These are phyloP conservation scores for Adelphocoris suturalis DNA, from an alignment of 2,888 invertebrate genomes.

Conservation along the genomic window DNA sequence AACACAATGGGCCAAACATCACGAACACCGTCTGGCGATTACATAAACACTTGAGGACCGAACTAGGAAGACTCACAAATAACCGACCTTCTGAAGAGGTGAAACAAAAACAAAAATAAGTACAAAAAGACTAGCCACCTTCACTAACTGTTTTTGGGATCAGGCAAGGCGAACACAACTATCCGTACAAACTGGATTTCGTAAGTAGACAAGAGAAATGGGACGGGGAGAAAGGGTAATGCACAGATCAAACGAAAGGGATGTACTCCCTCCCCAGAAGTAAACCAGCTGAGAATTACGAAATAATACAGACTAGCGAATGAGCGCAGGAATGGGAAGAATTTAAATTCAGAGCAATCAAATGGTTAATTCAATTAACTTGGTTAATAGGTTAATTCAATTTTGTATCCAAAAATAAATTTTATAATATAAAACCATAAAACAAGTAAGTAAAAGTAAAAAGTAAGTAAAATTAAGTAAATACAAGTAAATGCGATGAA, in stretches of 20 bases:
- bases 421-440: too few relatives aligned
- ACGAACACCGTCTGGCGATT: background rate
- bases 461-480: too few relatives aligned
- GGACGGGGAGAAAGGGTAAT: background rate
- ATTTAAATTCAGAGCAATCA: too few relatives aligned
- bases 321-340: too few relatives aligned
- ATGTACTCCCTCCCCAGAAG: background rate
- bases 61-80: constrained; percentile 2
- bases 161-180: background rate
- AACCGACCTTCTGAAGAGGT: background rate
- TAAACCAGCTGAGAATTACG: constrained; percentile 7
- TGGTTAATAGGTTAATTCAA: too few relatives aligned
- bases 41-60: background rate
- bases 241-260: constrained; percentile 24
- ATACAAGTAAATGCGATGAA: too few relatives aligned
- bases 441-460: too few relatives aligned
- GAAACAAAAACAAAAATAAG: constrained; percentile 13
- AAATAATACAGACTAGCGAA: background rate
- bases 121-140: background rate
- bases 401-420: too few relatives aligned
- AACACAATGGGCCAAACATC: constrained; percentile 7
- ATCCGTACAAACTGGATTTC: constrained; percentile 5
- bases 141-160: background rate
- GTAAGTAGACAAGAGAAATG: constrained; percentile 2
- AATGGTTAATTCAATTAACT: too few relatives aligned